phyloP scores from a whole-genome alignment of 1,140 invertebrate genomes.

The Drosophila bocki region DNA sequence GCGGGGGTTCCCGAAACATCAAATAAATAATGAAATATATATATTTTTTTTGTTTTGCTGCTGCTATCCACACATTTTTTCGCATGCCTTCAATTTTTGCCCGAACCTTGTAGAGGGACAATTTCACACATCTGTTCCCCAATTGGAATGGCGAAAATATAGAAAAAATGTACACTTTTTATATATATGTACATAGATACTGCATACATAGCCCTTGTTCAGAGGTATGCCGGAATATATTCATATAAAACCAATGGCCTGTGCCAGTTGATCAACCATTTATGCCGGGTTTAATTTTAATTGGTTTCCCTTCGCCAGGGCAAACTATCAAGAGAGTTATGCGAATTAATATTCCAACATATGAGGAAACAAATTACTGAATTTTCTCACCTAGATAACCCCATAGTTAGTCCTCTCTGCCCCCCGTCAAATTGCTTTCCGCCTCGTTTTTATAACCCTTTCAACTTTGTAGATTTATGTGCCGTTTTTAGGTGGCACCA shows the following conservation, averaged over 20 bases:
- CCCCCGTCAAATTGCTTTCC: conserved; percentile 20
- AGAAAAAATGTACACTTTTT: conserved; percentile 31
- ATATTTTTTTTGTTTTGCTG: background rate
- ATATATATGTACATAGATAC: background rate
- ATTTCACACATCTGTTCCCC: conserved; percentile 46
- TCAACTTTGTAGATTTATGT: conserved; percentile 53
- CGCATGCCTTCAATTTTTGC: conserved; percentile 6
- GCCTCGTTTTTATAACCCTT: conserved; percentile 31
- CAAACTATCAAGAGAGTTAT: conserved; percentile 21
- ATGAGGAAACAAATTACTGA: conserved; percentile 19
- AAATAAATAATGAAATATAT: conserved; percentile 62
- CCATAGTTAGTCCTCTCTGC: background rate
- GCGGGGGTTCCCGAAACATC: conserved; percentile 12
- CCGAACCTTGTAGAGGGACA: conserved; percentile 11
- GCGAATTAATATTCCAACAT: conserved; percentile 11
- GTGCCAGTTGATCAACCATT: conserved; percentile 31
- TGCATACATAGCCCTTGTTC: background rate
- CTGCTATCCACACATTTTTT: conserved; percentile 10
- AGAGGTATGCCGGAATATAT: conserved; percentile 19
- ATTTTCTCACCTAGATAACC: conserved; percentile 27
- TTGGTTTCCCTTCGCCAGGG: conserved; percentile 28
- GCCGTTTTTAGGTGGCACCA: conserved; percentile 44
- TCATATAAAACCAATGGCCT: conserved; percentile 24
- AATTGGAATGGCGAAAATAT: conserved; percentile 21
- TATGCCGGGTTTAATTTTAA: conserved; percentile 43